A percentile compares a stretch with the other conserved stretches of the same genome.
These are phyloP conservation scores for Anabas testudineus DNA, from an alignment of 2,797 vertebrate genomes.

Conservation along the genomic window DNA sequence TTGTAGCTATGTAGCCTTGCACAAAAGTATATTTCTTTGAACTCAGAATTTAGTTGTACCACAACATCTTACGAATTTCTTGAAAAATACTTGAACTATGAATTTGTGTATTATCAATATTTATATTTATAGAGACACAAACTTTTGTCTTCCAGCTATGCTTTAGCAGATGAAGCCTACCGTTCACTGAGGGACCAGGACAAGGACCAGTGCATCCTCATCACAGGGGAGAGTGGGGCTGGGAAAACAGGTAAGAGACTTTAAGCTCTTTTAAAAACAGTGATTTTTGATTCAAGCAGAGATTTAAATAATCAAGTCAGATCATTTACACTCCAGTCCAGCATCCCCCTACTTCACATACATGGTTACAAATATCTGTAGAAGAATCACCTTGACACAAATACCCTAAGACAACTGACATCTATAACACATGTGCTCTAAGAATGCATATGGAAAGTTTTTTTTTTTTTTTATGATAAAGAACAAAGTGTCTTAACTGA, in stretches of 20 bases:
- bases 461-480: slow-evolving; percentile 1
- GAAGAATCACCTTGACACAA: neutral
- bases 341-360: neutral
- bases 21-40: neutral
- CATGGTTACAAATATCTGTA: neutral
- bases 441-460: neutral
- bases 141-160: slow-evolving; percentile 87
- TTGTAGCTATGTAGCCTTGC: slow-evolving; percentile 32
- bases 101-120: no score
- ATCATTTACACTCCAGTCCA: neutral
- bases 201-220: slow-evolving; percentile 99
- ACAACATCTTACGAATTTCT: neutral
- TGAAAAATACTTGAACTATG: no score
- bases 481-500: neutral
- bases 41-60: neutral
- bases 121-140: no score
- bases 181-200: slow-evolving; percentile 97
- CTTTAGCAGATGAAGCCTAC: slow-evolving; percentile 97
- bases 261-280: neutral
- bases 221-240: slow-evolving; percentile 98
- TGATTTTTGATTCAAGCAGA: neutral
- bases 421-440: neutral
- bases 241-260: slow-evolving; percentile 93
- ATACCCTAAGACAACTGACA: neutral
- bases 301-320: neutral